Evolutionary conservation across 2,113 vertebrate genomes (phyloP), one percentile per base, ranked within the genome.

Genomic region (Heterotilapia buettikoferi): DNA sequence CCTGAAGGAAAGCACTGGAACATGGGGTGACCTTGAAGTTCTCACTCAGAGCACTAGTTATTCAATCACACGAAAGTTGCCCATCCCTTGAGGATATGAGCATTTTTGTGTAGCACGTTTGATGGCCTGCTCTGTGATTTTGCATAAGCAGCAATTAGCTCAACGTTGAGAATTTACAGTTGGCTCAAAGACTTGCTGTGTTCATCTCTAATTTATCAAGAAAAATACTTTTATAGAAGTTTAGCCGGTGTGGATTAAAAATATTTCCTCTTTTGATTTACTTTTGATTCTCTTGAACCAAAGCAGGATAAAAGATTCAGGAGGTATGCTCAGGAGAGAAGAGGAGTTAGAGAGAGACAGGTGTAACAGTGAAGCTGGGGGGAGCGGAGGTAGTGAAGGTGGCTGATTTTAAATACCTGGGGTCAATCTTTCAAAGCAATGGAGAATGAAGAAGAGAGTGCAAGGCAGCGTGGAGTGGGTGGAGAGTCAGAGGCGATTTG

Each of bases 11-110:
- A 76, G 43, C 40, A 47, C 68, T 29, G 43, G 68, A 78, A 78
- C 26, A 18, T 53, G 9, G 24, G 24, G n/a, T 92, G 91, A 93
- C 91, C 91, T 94, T 93, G 91, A 84, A 61, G 86, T 73, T 47
- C 6, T 82, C 53, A 81, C 82, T 57, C 50, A 54, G 38, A 53
- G 63, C 82, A 18, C 86, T 71, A 80, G 87, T 86, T 78, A 78
- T 86, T 86, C 10, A 73, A 83, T 83, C 80, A 52, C 81, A 3
- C 18, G 43, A 29, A 78, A 1, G 43, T 50, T 76, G 43, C 16
- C 33, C 36, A 5, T 63, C 84, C 18, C 38, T 24, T 18, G 1
- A 56, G 87, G 59, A 57, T n/a, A 19, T 19, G 24, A 54, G 43
- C n/a, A 14, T 53, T 87, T 79, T 52, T 21, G 52, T 66, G 11